Base-by-base conservation (phyloP, 2,888 invertebrate species). In the Cyclophora punctaria region DNA sequence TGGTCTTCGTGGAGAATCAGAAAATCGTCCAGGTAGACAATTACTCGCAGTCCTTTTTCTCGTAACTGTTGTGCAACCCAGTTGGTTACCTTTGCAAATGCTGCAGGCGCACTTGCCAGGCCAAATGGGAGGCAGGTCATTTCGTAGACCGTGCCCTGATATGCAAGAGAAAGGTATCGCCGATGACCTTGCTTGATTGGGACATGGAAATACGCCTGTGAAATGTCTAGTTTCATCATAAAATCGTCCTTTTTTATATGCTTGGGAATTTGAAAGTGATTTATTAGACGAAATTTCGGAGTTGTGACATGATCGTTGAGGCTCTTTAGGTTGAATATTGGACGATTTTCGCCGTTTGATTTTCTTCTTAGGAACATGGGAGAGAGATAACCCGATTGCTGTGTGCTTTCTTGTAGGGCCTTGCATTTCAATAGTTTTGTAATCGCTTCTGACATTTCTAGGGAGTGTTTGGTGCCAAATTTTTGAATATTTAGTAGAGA, bases 201-300 rank as follows among this genome's bases (percentile, higher is more conserved):
- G 0, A 47, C 20, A 7, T 50, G 47, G 45, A 45, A 50, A 7
- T 44, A 65, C 1, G 60, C 63, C 7, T 62, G 57, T 2, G 55
- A 54, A 5, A 59, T 44, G 45, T 65, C 62, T 35, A 65, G 50
- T 43, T 65, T 65, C 5, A 3, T 20, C 20, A 43, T 20, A 20
- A 20, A 43, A 20, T 43, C 43, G 5, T 41, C 41, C 45, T 59
- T 45, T 35, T 56, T 48, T 5, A 60, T 34, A 7, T 55, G 51
- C 4, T 44, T 20, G 1, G 58, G 57, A 2, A 58, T 34, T 4
- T 50, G 44, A 4, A 45, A 20, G 7, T 53, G 50, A 33, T 55
- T 59, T 45, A 62, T 34, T 5, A 62, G 45, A 3, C 45, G 41
- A 46, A 60, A 57, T 5, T 37, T 35, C 1, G 44, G 47, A 5